phyloP scores from a whole-genome alignment of 2,113 vertebrate species.

The Neotragus pygmaeus region DNA sequence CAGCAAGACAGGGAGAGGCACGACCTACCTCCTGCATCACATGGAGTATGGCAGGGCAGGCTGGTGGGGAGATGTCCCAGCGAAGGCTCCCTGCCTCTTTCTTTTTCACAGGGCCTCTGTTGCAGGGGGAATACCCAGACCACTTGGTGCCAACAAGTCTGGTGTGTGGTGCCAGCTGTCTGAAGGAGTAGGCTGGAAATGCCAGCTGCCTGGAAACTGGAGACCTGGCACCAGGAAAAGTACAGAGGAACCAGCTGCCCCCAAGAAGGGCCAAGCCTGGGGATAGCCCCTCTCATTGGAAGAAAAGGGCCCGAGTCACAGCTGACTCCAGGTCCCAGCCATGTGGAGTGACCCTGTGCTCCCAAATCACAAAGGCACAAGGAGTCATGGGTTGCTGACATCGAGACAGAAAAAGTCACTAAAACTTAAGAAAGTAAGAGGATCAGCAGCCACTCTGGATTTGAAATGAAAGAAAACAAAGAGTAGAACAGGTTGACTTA shows the following conservation, averaged over 20 bases:
- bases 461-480: neutral
- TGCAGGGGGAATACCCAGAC: neutral
- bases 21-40: no score
- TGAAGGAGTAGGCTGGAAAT: neutral
- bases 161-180: neutral
- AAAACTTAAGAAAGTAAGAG: neutral
- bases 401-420: neutral
- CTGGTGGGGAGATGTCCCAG: neutral
- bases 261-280: accelerated
- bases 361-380: neutral
- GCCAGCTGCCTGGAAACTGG: neutral
- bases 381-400: neutral
- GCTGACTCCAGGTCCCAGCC: neutral
- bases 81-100: neutral
- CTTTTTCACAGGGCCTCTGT: neutral
- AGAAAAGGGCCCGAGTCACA: neutral
- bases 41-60: accelerated
- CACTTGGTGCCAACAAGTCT: constrained; percentile 9
- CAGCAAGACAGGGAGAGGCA: no score
- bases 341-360: neutral
- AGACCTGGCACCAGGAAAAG: neutral
- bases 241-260: neutral
- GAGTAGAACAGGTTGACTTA: neutral
- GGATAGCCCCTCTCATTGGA: neutral
- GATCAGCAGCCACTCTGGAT: neutral